phyloP scores from a whole-genome alignment of 2,797 vertebrate genomes.

The Propithecus deckenii region DNA sequence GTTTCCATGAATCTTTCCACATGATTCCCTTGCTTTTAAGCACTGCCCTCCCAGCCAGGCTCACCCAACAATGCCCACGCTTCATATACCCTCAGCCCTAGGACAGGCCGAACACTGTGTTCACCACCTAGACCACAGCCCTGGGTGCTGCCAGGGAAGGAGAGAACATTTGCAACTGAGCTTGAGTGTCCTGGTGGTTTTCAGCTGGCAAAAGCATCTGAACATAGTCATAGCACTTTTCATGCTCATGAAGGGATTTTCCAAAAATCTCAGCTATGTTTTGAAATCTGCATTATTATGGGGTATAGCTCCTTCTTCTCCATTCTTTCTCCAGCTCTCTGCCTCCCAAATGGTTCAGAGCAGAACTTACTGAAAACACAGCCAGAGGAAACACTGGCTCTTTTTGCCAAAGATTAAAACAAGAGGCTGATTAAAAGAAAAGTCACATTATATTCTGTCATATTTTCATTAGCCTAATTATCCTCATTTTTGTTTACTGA shows the following conservation, averaged over 20 bases:
- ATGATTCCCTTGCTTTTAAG: slow-evolving; percentile 74
- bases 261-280: slow-evolving; percentile 71
- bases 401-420: slow-evolving; percentile 52
- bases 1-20: slow-evolving; percentile 82
- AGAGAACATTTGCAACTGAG: slow-evolving; percentile 48
- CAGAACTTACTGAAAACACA: slow-evolving; percentile 60
- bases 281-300: slow-evolving; percentile 45
- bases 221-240: slow-evolving; percentile 40
- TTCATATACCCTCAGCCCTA: slow-evolving; percentile 62
- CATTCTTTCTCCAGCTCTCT: slow-evolving; percentile 51
- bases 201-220: slow-evolving; percentile 31
- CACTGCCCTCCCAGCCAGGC: slow-evolving; percentile 54
- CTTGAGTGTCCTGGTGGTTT: slow-evolving; percentile 53
- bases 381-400: background rate
- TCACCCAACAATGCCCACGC: slow-evolving; percentile 56
- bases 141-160: slow-evolving; percentile 21
- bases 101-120: slow-evolving; percentile 63
- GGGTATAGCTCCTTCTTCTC: slow-evolving; percentile 22
- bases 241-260: slow-evolving; percentile 59
- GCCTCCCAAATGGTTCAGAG: slow-evolving; percentile 46
- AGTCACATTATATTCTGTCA: slow-evolving; percentile 54
- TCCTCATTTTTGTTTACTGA: background rate
- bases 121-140: slow-evolving; percentile 57
- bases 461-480: slow-evolving; percentile 48
- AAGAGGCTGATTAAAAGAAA: slow-evolving; percentile 69